phyloP scores from a whole-genome alignment of 2,888 invertebrate species.

The Folsomia candida region DNA sequence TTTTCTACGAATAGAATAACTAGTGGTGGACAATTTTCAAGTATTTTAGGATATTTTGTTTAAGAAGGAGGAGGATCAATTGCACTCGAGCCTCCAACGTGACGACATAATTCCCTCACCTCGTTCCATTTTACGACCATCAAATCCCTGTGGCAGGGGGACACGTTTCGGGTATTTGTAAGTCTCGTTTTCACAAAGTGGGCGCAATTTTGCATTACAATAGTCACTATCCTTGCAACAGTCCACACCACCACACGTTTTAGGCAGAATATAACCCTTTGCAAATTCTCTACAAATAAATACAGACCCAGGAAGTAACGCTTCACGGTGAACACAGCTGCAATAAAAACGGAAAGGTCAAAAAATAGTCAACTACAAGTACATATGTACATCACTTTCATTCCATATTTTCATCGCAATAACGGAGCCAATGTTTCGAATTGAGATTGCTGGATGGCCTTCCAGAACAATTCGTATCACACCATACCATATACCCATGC shows the following conservation, averaged over 20 bases:
- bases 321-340: conserved; percentile 34
- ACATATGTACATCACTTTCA: not conserved
- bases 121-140: conserved; percentile 20
- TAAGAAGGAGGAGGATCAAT: too few relatives aligned
- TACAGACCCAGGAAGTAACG: conserved; percentile 22
- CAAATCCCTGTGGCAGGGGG: conserved; percentile 22
- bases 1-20: too few relatives aligned
- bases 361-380: conserved; percentile 10
- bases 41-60: too few relatives aligned
- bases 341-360: conserved; percentile 33
- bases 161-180: not conserved
- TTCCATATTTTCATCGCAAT: not conserved
- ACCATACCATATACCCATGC: too few relatives aligned
- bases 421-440: too few relatives aligned
- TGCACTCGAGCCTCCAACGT: not conserved
- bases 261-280: conserved; percentile 17
- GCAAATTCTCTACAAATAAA: conserved; percentile 14
- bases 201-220: conserved; percentile 64
- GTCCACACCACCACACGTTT: conserved; percentile 44
- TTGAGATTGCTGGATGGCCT: too few relatives aligned
- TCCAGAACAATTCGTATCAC: too few relatives aligned
- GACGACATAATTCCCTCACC: conserved; percentile 32
- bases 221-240: conserved; percentile 69
- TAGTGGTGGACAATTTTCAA: too few relatives aligned
- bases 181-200: conserved; percentile 50